Evolutionary conservation across 2,888 invertebrate species (phyloP).

Genomic region (Cosmia trapezina): DNA sequence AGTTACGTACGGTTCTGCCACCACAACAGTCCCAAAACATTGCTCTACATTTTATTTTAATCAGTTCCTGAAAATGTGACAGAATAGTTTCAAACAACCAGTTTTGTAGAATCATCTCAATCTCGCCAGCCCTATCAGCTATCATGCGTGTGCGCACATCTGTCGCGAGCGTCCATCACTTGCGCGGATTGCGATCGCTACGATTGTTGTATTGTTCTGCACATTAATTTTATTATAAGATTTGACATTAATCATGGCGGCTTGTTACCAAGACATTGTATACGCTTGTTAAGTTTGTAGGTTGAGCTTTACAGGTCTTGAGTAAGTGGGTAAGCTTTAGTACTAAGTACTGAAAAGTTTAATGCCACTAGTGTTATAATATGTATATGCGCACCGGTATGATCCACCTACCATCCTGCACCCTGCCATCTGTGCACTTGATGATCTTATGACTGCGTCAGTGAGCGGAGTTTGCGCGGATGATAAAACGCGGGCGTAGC

Average conservation of each 20-base stretch:
- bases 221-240: slow-evolving; percentile 41
- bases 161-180: slow-evolving; percentile 79
- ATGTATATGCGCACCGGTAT: too few species aligned
- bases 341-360: slow-evolving; percentile 9
- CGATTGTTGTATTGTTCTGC: slow-evolving; percentile 43
- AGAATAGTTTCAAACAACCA: neutral
- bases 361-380: neutral
- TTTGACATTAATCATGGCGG: slow-evolving; percentile 36
- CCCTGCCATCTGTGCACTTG: too few species aligned
- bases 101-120: neutral
- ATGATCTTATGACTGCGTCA: too few species aligned
- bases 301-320: slow-evolving; percentile 2
- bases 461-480: too few species aligned
- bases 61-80: neutral
- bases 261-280: slow-evolving; percentile 16
- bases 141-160: slow-evolving; percentile 74
- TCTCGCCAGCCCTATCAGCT: slow-evolving; percentile 72
- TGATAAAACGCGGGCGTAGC: too few species aligned
- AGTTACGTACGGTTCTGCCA: too few species aligned
- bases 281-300: slow-evolving; percentile 30
- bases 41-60: neutral
- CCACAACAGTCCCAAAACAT: neutral
- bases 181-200: slow-evolving; percentile 60
- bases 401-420: too few species aligned
- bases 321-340: neutral